Evolutionary conservation across 2,113 vertebrate species (phyloP).

Genomic region (Oreochromis spilurus): DNA sequence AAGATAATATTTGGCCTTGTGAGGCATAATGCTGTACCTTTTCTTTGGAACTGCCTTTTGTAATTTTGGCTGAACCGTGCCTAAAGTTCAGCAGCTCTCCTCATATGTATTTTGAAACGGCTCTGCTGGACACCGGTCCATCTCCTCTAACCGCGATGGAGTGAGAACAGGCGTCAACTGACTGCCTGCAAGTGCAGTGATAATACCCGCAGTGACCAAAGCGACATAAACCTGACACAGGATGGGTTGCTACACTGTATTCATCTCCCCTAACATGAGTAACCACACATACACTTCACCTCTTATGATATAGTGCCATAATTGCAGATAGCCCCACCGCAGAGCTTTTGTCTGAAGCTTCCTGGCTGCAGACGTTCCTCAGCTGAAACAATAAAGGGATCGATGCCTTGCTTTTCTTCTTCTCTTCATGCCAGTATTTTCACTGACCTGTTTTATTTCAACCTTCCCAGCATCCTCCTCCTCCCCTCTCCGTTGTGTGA

Average conservation of each 20-base stretch:
- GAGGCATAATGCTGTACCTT: not conserved
- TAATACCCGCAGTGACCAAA: conserved; percentile 45
- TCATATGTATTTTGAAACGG: conserved; percentile 2
- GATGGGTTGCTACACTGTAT: conserved; percentile 26
- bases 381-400: conserved; percentile 68
- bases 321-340: conserved; percentile 50
- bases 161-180: conserved; percentile 30
- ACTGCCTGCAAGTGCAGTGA: conserved; percentile 26
- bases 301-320: conserved; percentile 38
- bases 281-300: conserved; percentile 19
- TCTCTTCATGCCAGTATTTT: conserved; percentile 47
- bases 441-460: conserved; percentile 32
- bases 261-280: conserved; percentile 37
- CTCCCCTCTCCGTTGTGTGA: conserved; percentile 2
- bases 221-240: conserved; percentile 44
- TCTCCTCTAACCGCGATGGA: conserved; percentile 19
- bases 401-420: conserved; percentile 33
- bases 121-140: not conserved
- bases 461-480: not conserved
- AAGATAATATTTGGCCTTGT: not conserved
- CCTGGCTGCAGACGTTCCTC: conserved; percentile 37
- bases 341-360: conserved; percentile 44
- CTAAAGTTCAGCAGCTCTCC: not conserved
- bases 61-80: not conserved
- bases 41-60: not conserved